Evolutionary conservation across 92 coral and sea anemone genomes (phyloP).

Genomic region (Actinostola sp.): DNA sequence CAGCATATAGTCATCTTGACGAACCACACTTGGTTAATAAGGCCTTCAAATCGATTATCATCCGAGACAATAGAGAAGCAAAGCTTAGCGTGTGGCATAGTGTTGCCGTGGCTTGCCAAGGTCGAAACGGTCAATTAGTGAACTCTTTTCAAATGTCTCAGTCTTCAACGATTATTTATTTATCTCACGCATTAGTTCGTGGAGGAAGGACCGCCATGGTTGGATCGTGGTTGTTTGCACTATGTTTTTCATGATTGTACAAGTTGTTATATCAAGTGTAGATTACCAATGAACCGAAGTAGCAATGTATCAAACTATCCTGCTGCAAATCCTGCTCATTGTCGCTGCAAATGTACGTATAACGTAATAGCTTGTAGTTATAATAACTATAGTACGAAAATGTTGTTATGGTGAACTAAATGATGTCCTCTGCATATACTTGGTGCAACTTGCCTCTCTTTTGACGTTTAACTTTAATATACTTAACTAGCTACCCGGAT

Average conservation of each 20-base stretch:
- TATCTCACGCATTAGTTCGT: background rate
- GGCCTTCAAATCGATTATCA: constrained; percentile 29
- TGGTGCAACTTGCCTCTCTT: no score
- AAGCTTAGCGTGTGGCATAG: constrained; percentile 41
- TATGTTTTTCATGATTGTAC: background rate
- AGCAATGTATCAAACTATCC: background rate
- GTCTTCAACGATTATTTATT: background rate
- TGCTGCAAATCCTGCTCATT: constrained; percentile 3
- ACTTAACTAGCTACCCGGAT: no score
- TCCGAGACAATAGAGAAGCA: constrained; percentile 4
- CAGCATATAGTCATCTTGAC: constrained; percentile 15
- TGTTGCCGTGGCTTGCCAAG: constrained; percentile 18
- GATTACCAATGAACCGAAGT: background rate
- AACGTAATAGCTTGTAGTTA: background rate
- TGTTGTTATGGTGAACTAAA: no score
- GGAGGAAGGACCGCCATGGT: background rate
- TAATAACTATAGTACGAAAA: no score
- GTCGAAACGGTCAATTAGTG: constrained; percentile 33
- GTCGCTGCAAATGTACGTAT: constrained; percentile 21
- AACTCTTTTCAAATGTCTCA: constrained; percentile 1
- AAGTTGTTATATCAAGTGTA: background rate
- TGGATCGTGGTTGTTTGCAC: background rate
- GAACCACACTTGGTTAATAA: constrained; percentile 30
- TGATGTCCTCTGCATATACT: no score
- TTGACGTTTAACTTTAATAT: no score